A percentile compares a stretch with the other conserved stretches of the same genome.
phyloP scores from a whole-genome alignment of 2,113 vertebrate genomes.

The Archilochus colubris region DNA sequence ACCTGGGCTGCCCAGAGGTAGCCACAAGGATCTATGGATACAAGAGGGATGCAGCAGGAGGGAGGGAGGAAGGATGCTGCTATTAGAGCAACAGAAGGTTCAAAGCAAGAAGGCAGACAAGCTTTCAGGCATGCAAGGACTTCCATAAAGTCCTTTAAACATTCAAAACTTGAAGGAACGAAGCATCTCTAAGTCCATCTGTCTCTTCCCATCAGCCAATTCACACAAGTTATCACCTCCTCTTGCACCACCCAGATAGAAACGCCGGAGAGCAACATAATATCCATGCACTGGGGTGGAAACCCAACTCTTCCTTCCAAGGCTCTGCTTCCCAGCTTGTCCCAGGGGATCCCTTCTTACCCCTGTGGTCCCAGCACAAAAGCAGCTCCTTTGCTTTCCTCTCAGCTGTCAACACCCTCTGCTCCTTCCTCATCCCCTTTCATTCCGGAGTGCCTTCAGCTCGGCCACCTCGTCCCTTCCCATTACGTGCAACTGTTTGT shows the following conservation, averaged over 20 bases:
- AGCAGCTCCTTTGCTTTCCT: background rate
- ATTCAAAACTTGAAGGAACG: background rate
- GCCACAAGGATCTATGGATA: background rate
- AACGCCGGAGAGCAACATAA: background rate
- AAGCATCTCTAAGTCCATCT: background rate
- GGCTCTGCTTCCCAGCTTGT: background rate
- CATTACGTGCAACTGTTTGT: slow-evolving; percentile 32
- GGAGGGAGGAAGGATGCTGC: background rate
- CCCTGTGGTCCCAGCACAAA: background rate
- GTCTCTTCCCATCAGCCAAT: background rate
- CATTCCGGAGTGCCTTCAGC: background rate
- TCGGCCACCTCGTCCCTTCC: background rate
- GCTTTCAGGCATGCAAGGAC: background rate
- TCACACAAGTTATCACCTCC: background rate
- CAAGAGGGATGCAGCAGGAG: background rate
- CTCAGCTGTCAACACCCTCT: background rate
- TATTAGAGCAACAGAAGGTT: background rate
- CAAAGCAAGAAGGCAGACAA: background rate
- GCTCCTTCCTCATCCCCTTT: background rate
- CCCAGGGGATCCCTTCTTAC: background rate
- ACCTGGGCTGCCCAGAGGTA: background rate
- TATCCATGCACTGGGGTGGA: background rate
- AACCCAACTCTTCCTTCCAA: background rate
- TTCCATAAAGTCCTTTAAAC: background rate
- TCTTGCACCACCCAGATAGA: background rate